Conservation (phyloP, 1,140 invertebrate genomes). For the Oscheius sp. region DNA sequence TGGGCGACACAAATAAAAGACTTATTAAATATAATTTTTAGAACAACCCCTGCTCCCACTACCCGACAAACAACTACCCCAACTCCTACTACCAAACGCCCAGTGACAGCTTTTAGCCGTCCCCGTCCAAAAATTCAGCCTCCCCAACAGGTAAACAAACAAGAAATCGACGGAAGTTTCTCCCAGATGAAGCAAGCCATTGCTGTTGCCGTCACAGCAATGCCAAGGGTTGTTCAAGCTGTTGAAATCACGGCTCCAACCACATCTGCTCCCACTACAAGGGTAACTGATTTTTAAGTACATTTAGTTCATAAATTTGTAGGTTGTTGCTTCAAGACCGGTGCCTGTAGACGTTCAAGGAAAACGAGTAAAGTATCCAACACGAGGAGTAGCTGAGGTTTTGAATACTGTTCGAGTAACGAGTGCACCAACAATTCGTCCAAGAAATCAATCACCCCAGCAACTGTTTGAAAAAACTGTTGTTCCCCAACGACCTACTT, state of each 20-base stretch:
- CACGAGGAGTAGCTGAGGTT: background rate
- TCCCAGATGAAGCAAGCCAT: background rate
- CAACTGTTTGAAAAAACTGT: slow-evolving; percentile 17
- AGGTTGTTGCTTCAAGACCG: background rate
- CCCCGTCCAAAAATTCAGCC: slow-evolving; percentile 16
- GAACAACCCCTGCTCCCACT: background rate
- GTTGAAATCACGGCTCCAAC: background rate
- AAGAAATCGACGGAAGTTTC: background rate
- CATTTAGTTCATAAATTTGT: background rate
- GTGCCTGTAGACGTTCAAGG: background rate
- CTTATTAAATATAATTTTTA: no score
- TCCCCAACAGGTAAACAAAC: background rate
- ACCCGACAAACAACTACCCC: slow-evolving; percentile 8
- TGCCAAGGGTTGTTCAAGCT: background rate
- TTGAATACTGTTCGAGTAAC: slow-evolving; percentile 8
- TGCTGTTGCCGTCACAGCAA: background rate
- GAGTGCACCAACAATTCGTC: slow-evolving; percentile 15
- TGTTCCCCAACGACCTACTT: slow-evolving; percentile 1
- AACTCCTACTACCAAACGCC: background rate
- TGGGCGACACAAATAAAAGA: no score
- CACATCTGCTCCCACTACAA: background rate
- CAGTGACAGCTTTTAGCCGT: slow-evolving; percentile 17
- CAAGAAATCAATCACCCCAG: slow-evolving; percentile 10
- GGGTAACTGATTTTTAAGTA: background rate
- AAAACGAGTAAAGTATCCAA: background rate